Evolutionary conservation across 2,888 invertebrate species (phyloP), one percentile per base, ranked within the genome.

Genomic region (Macrosoma leucophasiata): DNA sequence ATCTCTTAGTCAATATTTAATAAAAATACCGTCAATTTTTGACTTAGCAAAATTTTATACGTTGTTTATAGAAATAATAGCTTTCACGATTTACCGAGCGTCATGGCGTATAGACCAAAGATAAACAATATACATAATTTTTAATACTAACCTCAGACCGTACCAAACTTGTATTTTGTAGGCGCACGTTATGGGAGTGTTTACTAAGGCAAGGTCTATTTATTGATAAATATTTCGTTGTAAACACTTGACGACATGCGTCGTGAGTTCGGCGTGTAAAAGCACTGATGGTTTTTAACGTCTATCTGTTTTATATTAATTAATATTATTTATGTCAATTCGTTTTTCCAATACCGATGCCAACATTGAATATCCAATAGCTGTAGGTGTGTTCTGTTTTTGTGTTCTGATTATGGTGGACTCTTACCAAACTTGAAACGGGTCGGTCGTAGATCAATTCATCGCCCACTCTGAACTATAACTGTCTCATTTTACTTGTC

Each of bases 41-140:
- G 81, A 84, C 82, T 73, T 81, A 84, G 81, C 76, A 74, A 82
- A 84, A 79, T 84, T 84, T 84, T 84, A 81, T 81, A 82, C 77
- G 64, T 82, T 77, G 71, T 81, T 78, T 81, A 78, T 81, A 75
- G 66, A 65, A 52, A 75, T 62, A 69, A 59, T 75, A 69, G 71
- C 63, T 71, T 61, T 70, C 75, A 69, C 62, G 73, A 60, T 63
- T 61, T 67, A 74, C 77, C 73, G 77, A 67, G 59, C 65, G 71
- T 76, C 71, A 67, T 70, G 69, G 69, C 65, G 71, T 70, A 63
- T 70, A 82, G 75, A 84, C 84, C 84, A 84, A 84, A 84, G 82
- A 77, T 75, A 72, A 76, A 68, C 67, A 68, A 71, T 73, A 73
- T 75, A 78, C 74, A 72, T 76, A 70, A 73, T 71, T 66, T 62